phyloP scores from a whole-genome alignment of 1,140 invertebrate genomes.

The Lepidurus apus region DNA sequence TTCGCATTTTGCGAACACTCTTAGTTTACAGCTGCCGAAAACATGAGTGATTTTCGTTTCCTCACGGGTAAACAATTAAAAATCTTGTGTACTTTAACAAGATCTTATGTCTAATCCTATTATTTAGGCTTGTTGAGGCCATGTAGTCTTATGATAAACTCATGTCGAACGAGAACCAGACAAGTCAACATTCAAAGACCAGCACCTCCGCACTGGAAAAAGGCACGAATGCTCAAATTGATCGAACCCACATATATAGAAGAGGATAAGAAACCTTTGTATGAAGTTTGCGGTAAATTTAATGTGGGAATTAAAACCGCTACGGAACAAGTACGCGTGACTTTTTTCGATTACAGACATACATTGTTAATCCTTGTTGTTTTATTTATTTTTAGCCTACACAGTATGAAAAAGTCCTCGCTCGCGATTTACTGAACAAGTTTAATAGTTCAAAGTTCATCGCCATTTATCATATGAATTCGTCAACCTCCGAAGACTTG shows the following conservation, averaged over 20 bases:
- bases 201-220: slow-evolving; percentile 24
- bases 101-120: background rate
- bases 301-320: background rate
- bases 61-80: background rate
- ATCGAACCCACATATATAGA: slow-evolving; percentile 9
- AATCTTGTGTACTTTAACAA: background rate
- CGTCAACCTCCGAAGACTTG: slow-evolving; percentile 6
- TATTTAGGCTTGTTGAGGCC: slow-evolving; percentile 11
- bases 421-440: background rate
- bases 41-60: background rate
- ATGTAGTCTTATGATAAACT: background rate
- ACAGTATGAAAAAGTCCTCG: slow-evolving; percentile 23
- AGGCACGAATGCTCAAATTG: slow-evolving; percentile 8
- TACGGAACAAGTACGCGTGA: background rate
- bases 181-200: slow-evolving; percentile 28
- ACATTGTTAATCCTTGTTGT: background rate
- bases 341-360: background rate
- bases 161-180: slow-evolving; percentile 28
- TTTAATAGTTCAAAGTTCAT: slow-evolving; percentile 24
- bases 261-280: background rate
- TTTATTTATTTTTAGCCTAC: background rate
- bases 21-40: background rate
- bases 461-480: slow-evolving; percentile 27
- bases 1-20: background rate
- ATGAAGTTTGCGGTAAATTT: slow-evolving; percentile 9